Conservation (phyloP, 1,140 invertebrate species). For the Papilio helenus region DNA sequence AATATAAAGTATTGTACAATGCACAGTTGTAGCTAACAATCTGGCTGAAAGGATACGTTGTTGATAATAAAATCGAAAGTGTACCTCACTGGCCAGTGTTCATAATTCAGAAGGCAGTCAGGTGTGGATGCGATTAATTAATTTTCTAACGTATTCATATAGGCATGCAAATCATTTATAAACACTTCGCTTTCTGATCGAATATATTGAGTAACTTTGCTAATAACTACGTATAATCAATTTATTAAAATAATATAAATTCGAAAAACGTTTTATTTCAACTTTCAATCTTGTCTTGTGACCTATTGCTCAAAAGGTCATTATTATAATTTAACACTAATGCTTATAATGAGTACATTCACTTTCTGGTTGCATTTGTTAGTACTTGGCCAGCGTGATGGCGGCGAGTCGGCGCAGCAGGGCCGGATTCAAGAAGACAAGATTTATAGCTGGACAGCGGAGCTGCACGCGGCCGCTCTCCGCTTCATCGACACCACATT, state of each 20-base stretch:
- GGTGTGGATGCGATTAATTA: neutral
- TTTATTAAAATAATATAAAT: neutral
- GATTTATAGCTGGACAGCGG: neutral
- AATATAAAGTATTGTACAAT: neutral
- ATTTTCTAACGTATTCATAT: neutral
- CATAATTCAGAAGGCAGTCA: neutral
- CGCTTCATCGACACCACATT: neutral
- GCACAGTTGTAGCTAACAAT: neutral
- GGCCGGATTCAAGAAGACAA: neutral
- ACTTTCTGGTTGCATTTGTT: too few relatives aligned
- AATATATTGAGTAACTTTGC: neutral
- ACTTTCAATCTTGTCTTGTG: too few relatives aligned
- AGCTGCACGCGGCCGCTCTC: neutral
- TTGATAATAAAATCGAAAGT: neutral
- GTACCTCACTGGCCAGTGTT: neutral
- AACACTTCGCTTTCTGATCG: neutral
- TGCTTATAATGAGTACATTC: too few relatives aligned
- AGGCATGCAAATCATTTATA: neutral
- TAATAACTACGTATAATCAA: neutral
- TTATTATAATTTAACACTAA: too few relatives aligned
- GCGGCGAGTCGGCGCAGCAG: neutral
- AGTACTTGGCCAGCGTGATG: neutral
- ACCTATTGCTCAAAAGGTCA: too few relatives aligned
- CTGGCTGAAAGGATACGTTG: neutral
- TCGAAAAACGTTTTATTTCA: neutral